phyloP scores from a whole-genome alignment of 2,888 invertebrate genomes.

The Acronicta aceris region DNA sequence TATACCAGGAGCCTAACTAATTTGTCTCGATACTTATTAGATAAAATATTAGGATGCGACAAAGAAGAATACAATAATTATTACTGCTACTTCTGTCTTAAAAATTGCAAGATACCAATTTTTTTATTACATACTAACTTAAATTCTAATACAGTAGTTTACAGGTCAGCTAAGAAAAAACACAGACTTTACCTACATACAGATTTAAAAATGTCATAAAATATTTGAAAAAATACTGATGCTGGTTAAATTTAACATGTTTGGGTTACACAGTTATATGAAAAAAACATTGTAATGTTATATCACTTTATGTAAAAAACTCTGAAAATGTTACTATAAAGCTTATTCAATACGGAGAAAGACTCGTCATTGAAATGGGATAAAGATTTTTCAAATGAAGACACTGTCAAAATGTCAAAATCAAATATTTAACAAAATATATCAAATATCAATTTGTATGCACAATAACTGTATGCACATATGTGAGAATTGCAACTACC shows the following conservation, averaged over 20 bases:
- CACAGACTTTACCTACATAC: background rate
- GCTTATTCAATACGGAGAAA: slow-evolving; percentile 3
- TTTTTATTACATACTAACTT: background rate
- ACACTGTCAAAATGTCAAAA: slow-evolving; percentile 1
- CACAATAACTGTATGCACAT: background rate
- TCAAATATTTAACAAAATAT: background rate
- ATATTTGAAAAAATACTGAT: too few species aligned
- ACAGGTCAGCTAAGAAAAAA: background rate
- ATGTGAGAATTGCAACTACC: too few species aligned
- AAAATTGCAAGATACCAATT: slow-evolving; percentile 7
- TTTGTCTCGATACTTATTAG: slow-evolving; percentile 41
- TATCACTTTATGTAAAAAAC: background rate
- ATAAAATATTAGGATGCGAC: slow-evolving; percentile 32
- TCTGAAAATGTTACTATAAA: background rate
- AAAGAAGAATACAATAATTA: background rate
- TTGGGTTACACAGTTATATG: too few species aligned
- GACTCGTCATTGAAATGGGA: background rate
- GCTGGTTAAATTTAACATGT: too few species aligned
- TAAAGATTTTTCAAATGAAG: background rate
- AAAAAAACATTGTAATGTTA: too few species aligned
- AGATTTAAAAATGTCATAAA: background rate
- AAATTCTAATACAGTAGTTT: background rate
- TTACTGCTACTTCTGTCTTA: background rate
- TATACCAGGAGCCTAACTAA: background rate
- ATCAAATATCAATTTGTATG: background rate